Conservation (phyloP, 2,113 vertebrate genomes). For the Hippolais icterina region DNA sequence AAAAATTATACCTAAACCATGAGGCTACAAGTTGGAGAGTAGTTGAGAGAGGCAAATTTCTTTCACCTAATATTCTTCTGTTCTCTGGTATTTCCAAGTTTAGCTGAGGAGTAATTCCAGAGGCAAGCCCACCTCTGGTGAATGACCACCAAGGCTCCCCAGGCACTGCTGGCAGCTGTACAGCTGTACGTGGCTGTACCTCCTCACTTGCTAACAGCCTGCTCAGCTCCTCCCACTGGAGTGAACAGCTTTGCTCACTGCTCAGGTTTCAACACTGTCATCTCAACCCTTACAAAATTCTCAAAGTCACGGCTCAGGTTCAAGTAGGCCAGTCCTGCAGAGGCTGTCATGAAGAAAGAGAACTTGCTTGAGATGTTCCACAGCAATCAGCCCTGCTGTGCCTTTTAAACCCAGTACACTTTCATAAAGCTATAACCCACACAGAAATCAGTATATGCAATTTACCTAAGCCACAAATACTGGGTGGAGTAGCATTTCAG, state of each 20-base stretch:
- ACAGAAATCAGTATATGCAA: not conserved
- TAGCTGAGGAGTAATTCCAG: not conserved
- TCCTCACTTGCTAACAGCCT: not conserved
- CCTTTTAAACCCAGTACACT: not conserved
- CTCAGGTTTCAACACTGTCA: conserved; percentile 39
- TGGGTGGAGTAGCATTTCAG: conserved; percentile 21
- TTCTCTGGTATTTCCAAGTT: not conserved
- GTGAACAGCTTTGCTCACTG: conserved; percentile 1
- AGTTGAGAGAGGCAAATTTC: not conserved
- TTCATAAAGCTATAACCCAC: not conserved
- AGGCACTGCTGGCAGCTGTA: not conserved
- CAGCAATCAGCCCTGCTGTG: not conserved
- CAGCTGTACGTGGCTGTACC: not conserved
- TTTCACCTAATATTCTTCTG: not conserved
- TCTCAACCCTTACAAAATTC: not conserved
- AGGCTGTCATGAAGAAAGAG: not conserved
- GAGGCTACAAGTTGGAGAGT: not conserved
- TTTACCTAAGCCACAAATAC: conserved; percentile 5
- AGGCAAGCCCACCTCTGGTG: not conserved
- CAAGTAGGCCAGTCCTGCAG: not conserved
- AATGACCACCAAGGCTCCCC: not conserved
- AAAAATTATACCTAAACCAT: not conserved
- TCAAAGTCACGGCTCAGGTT: not conserved
- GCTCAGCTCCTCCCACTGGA: conserved; percentile 30
- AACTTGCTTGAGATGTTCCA: not conserved